Conservation (phyloP, 1,140 invertebrate species). For the Pachypeltis micranthus region DNA sequence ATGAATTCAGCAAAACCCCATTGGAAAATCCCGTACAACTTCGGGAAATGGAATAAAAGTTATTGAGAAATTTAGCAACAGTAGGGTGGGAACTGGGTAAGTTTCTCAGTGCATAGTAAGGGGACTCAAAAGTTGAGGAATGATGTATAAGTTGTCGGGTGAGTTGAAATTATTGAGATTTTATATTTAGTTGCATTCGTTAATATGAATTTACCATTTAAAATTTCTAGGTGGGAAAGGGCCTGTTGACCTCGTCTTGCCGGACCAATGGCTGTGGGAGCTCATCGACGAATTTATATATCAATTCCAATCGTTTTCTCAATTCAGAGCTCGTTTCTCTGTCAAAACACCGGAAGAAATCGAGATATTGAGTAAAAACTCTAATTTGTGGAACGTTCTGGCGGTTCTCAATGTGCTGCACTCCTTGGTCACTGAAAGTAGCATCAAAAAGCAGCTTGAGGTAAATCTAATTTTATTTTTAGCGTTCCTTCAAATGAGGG, state of each 20-base stretch:
- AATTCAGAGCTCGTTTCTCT: conserved; percentile 76
- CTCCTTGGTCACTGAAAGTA: conserved; percentile 94
- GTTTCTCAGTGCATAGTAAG: too few species aligned
- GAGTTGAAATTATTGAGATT: too few species aligned
- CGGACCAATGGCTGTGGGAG: conserved; percentile 99
- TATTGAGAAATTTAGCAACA: too few species aligned
- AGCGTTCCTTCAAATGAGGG: not conserved
- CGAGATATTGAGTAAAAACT: conserved; percentile 61
- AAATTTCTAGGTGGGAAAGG: conserved; percentile 52
- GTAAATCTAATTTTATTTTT: too few species aligned
- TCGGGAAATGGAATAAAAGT: too few species aligned
- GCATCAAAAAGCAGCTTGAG: conserved; percentile 94
- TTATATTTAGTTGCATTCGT: not conserved
- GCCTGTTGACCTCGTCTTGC: conserved; percentile 84
- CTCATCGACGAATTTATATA: conserved; percentile 95
- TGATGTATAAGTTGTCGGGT: too few species aligned
- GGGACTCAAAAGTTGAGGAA: too few species aligned
- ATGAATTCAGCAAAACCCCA: too few species aligned
- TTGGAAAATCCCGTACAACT: too few species aligned
- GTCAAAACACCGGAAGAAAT: conserved; percentile 78
- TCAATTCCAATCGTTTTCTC: conserved; percentile 91
- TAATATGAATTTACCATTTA: not conserved
- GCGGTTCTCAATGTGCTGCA: conserved; percentile 96
- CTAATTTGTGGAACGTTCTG: conserved; percentile 96
- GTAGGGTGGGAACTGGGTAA: too few species aligned